Conservation (phyloP, 35 echinoderm and acorn worm species). For the Heliocidaris tuberculata region DNA sequence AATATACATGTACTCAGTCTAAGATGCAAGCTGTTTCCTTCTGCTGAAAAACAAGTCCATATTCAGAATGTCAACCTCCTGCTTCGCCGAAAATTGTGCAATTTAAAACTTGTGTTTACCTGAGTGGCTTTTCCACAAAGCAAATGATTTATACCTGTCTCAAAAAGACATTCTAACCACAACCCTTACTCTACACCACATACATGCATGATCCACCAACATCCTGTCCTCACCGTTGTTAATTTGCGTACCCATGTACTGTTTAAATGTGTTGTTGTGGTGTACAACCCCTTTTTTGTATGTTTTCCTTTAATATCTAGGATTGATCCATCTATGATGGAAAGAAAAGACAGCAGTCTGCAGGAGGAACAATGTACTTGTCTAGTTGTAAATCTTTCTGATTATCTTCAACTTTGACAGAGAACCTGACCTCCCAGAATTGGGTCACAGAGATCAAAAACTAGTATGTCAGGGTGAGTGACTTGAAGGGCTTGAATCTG, state of each 20-base stretch:
- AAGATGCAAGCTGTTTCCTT: background rate
- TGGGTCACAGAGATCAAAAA: background rate
- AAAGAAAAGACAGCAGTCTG: background rate
- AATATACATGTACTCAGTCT: background rate
- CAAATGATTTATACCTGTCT: background rate
- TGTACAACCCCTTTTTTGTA: background rate
- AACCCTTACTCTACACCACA: background rate
- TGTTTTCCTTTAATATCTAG: background rate
- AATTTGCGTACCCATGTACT: background rate
- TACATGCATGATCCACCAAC: background rate
- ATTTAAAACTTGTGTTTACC: slow-evolving; percentile 12
- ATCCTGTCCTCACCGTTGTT: background rate
- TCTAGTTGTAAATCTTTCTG: background rate
- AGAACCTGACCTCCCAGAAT: background rate
- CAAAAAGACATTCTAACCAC: background rate
- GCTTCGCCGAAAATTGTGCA: background rate
- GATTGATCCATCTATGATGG: background rate
- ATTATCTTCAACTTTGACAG: slow-evolving; percentile 4
- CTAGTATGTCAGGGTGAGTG: background rate
- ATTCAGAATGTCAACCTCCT: background rate
- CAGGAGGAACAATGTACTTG: background rate
- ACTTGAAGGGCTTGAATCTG: background rate
- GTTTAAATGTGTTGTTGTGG: background rate
- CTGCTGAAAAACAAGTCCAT: background rate
- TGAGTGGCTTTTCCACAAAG: background rate